These are phyloP conservation scores for Monopterus albus DNA, from an alignment of 2,113 vertebrate species.

Conservation along the genomic window DNA sequence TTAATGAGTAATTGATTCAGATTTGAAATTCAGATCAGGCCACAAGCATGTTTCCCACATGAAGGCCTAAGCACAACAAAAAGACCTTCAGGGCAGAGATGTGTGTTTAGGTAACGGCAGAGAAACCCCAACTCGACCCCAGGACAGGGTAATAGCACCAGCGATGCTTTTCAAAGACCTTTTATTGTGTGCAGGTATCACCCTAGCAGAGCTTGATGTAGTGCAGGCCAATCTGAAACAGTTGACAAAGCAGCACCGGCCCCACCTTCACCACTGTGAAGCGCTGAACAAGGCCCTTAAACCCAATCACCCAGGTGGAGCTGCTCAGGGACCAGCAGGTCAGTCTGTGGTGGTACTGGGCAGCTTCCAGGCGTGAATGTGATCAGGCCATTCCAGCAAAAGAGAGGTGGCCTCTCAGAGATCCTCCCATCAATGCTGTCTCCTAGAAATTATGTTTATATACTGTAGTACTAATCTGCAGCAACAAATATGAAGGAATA, in stretches of 20 bases:
- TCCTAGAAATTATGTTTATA: too few species aligned
- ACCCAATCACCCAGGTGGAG: too few species aligned
- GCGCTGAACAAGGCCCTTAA: too few species aligned
- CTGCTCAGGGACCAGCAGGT: too few species aligned
- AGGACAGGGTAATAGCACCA: slow-evolving; percentile 53
- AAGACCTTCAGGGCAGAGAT: slow-evolving; percentile 74
- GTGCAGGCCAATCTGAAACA: slow-evolving; percentile 37
- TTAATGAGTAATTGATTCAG: slow-evolving; percentile 80
- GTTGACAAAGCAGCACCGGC: slow-evolving; percentile 29
- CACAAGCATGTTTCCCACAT: slow-evolving; percentile 50
- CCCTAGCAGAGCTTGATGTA: slow-evolving; percentile 16
- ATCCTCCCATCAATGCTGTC: too few species aligned
- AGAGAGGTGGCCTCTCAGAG: too few species aligned
- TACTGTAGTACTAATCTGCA: too few species aligned
- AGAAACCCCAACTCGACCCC: slow-evolving; percentile 49
- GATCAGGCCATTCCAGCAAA: too few species aligned
- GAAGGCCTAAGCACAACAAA: slow-evolving; percentile 71
- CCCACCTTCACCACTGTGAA: too few species aligned
- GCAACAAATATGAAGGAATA: too few species aligned
- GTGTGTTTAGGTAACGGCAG: slow-evolving; percentile 70
- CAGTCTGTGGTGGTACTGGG: too few species aligned
- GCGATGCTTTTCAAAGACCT: slow-evolving; percentile 53
- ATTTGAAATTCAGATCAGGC: slow-evolving; percentile 79
- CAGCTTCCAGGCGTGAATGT: too few species aligned
- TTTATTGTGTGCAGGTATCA: slow-evolving; percentile 29